Conservation (phyloP, 2,113 vertebrate species). For the Colossoma macropomum region DNA sequence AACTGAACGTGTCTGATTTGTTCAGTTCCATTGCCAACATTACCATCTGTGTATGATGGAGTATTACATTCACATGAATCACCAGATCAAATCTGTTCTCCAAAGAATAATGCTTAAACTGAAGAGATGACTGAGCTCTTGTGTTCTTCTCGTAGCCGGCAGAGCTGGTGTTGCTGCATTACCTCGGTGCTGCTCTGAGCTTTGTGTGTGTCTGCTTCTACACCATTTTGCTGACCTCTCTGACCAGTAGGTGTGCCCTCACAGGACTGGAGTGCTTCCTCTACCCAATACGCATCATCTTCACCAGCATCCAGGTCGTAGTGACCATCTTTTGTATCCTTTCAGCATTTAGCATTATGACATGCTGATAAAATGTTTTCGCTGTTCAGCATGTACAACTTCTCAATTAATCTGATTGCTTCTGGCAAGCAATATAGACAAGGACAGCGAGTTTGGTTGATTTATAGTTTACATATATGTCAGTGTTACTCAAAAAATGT, state of each 20-base stretch:
- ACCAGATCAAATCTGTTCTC: not conserved
- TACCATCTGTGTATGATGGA: not conserved
- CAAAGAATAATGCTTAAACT: no score
- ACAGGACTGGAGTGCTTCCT: constrained; percentile 72
- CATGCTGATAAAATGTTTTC: not conserved
- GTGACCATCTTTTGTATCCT: constrained; percentile 81
- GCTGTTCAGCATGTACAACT: no score
- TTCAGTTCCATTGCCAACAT: not conserved
- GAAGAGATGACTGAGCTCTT: no score
- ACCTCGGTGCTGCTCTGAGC: constrained; percentile 77
- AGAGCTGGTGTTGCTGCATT: constrained; percentile 69
- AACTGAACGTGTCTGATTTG: not conserved
- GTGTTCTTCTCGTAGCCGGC: constrained; percentile 61
- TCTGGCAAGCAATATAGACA: no score
- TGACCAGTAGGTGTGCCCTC: constrained; percentile 72
- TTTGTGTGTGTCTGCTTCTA: constrained; percentile 78
- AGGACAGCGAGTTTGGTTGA: no score
- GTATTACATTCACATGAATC: not conserved
- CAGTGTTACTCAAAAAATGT: no score
- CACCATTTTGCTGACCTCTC: constrained; percentile 66
- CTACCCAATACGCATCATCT: constrained; percentile 66
- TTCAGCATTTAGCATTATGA: not conserved
- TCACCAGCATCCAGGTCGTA: constrained; percentile 63
- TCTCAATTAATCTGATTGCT: no score
- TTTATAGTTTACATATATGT: no score